A percentile compares a stretch with the other conserved stretches of the same genome.
Conservation (phyloP, 37 sponge, comb jelly and placozoan species). For the Trichoplax adhaerens region DNA sequence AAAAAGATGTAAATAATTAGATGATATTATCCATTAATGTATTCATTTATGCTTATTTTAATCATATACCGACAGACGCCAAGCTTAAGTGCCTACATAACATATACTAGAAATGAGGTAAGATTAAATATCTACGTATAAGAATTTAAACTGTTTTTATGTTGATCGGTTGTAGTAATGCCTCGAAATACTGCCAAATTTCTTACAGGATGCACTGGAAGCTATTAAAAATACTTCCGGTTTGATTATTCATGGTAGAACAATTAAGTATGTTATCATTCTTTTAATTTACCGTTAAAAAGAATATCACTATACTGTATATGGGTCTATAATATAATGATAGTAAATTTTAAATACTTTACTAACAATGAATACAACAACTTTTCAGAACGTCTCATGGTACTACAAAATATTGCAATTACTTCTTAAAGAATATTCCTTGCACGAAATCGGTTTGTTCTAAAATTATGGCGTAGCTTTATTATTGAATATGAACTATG, state of each 20-base stretch:
- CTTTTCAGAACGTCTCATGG: constrained; percentile 69
- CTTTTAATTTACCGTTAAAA: no score
- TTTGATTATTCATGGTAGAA: no score
- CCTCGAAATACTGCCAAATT: no score
- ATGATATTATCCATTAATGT: no score
- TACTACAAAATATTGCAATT: constrained; percentile 85
- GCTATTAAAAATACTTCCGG: constrained; percentile 7
- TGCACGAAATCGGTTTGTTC: constrained; percentile 67
- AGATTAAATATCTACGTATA: constrained; percentile 1
- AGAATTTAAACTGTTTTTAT: no score
- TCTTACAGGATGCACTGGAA: constrained; percentile 13
- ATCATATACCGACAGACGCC: constrained; percentile 37
- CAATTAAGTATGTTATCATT: no score
- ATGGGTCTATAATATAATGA: no score
- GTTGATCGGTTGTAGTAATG: no score
- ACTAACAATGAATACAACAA: no score
- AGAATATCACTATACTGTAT: no score
- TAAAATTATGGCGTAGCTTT: constrained; percentile 2
- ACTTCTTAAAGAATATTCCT: constrained; percentile 46
- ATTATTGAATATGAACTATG: not conserved
- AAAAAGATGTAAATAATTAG: no score
- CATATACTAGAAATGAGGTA: constrained; percentile 47
- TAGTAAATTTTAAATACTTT: no score
- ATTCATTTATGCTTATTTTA: constrained; percentile 2
- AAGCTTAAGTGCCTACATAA: constrained; percentile 82